Percentiles rank a stretch among this genome's conserved stretches.
Evolutionary conservation across 2,888 invertebrate species (phyloP).

Genomic region (Blera fallax): DNA sequence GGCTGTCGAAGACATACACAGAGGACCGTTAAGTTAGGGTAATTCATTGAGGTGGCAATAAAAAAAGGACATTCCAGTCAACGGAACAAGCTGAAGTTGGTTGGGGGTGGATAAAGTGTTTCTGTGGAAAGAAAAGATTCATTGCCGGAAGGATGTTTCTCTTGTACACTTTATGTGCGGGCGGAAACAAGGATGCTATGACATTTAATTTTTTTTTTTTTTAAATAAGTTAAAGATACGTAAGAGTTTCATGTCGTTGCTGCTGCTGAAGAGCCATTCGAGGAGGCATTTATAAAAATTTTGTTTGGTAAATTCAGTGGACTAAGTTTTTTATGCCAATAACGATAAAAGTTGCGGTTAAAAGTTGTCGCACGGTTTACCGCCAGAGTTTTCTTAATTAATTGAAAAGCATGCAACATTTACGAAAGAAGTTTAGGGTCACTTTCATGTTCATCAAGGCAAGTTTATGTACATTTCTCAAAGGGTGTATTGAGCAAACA

Average conservation of each 20-base stretch:
- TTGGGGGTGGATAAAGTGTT: constrained; percentile 7
- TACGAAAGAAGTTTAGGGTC: background rate
- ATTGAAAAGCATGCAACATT: background rate
- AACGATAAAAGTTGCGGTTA: background rate
- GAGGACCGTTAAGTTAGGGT: constrained; percentile 24
- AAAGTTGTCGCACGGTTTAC: background rate
- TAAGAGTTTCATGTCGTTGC: background rate
- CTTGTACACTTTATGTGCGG: constrained; percentile 5
- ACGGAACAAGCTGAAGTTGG: background rate
- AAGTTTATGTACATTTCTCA: background rate
- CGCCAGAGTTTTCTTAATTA: background rate
- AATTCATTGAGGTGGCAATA: constrained; percentile 52
- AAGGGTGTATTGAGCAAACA: background rate
- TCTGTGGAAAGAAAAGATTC: constrained; percentile 22
- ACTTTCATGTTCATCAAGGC: background rate
- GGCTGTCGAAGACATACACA: constrained; percentile 48
- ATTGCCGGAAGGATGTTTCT: constrained; percentile 43
- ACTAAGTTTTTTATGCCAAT: constrained; percentile 20
- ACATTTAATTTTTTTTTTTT: background rate
- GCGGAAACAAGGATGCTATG: background rate
- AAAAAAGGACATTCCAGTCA: constrained; percentile 19
- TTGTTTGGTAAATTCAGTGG: background rate
- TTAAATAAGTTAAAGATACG: background rate
- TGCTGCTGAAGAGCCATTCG: background rate
- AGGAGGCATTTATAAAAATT: constrained; percentile 22